Evolutionary conservation across 2,888 invertebrate species (phyloP).

Genomic region (Synergus gifuensis): DNA sequence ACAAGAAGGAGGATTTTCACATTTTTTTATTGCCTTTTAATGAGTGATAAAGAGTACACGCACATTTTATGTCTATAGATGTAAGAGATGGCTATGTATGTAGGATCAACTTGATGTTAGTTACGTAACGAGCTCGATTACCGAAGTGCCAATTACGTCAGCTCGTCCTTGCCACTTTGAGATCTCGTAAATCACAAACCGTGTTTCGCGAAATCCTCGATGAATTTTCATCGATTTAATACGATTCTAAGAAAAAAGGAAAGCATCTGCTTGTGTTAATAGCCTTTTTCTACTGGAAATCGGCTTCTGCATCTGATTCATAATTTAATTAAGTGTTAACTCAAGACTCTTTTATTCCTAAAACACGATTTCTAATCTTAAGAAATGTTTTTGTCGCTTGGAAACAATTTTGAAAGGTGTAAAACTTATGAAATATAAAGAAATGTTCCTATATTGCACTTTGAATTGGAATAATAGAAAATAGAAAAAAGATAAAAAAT

Average conservation of each 20-base stretch:
- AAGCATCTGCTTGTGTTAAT: neutral
- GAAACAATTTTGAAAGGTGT: no score
- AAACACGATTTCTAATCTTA: no score
- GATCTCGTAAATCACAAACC: constrained; percentile 49
- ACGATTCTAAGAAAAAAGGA: neutral
- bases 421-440: no score
- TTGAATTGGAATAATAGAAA: no score
- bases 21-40: neutral
- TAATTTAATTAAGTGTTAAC: neutral
- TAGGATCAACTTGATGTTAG: constrained; percentile 24
- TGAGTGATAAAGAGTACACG: neutral
- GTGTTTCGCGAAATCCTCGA: constrained; percentile 37
- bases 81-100: neutral
- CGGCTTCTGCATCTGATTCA: neutral
- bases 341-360: no score
- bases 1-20: neutral
- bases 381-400: no score
- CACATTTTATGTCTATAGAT: constrained; percentile 9
- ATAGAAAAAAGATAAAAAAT: no score
- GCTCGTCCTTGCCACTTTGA: constrained; percentile 49
- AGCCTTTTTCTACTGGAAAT: neutral
- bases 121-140: constrained; percentile 46
- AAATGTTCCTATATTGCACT: no score
- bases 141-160: constrained; percentile 49
- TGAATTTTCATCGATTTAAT: constrained; percentile 16